Evolutionary conservation across 2,113 vertebrate species (phyloP), one percentile per base, ranked within the genome.

Genomic region (Pygoscelis adeliae): DNA sequence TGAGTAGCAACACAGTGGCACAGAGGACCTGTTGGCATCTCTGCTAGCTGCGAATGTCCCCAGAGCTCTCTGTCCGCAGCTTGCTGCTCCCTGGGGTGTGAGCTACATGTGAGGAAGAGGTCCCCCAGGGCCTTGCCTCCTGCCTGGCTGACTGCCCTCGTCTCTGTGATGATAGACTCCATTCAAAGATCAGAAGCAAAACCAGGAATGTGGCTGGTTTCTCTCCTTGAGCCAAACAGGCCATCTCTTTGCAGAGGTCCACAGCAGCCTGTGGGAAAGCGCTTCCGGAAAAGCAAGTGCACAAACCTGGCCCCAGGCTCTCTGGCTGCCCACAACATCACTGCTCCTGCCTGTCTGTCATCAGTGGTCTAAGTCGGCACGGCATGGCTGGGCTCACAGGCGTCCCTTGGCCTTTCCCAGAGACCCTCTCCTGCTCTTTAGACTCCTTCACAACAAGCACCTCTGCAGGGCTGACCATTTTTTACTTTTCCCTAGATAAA

Each of bases 1-100:
- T n/a, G 38, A 82, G 25, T 3, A 59, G 21, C 14, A 73, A 10
- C 0, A 0, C 23, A 53, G 50, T 19, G 27, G 40, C 34, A 49
- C 15, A 15, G 65, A 78, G 46, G 32, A 58, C 15, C 15, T 65
- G 21, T 29, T 55, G 69, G 15, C 11, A n/a, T 9, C 25, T 70
- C 30, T 86, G 21, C n/a, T 67, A 40, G 16, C 15, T 36, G 16
- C 9, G 7, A 61, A 23, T 1, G 0, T 22, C 11, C 67, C 11
- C 69, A 81, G 59, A 73, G 19, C 15, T 22, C 25, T 79, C 80
- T 47, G 32, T 38, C 38, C 47, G n/a, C 46, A 69, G 10, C 21
- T 67, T 40, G 36, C 73, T 83, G 25, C 47, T 70, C 20, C 17
- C 42, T 62, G 19, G 13, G 10, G 2, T 69, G 23, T 38, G 52